These are phyloP conservation scores for Sapayoa aenigma DNA, from an alignment of 2,113 vertebrate genomes.

Conservation along the genomic window DNA sequence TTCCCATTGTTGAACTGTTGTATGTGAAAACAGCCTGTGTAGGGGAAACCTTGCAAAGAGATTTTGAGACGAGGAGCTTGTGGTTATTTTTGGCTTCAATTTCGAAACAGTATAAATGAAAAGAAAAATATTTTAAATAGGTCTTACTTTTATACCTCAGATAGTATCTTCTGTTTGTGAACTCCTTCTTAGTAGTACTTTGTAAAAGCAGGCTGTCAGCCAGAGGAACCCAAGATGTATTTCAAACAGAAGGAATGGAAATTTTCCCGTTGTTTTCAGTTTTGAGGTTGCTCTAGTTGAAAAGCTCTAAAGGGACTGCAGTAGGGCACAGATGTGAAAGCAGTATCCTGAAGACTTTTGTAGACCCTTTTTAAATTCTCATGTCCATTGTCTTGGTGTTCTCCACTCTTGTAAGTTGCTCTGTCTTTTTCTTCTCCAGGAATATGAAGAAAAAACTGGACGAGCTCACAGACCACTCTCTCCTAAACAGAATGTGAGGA, in stretches of 20 bases:
- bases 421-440: conserved; percentile 71
- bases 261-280: background rate
- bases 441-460: conserved; percentile 93
- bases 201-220: background rate
- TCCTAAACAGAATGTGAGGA: conserved; percentile 90
- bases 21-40: background rate
- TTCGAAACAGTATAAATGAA: background rate
- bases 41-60: background rate
- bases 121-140: background rate
- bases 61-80: background rate
- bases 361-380: background rate
- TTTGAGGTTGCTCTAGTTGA: background rate
- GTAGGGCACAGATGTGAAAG: background rate
- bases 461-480: conserved; percentile 82
- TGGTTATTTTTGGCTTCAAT: background rate
- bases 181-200: background rate
- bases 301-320: background rate
- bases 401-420: background rate
- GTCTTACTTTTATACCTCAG: background rate
- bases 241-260: background rate
- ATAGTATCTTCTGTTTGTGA: background rate
- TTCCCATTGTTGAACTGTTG: background rate
- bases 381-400: background rate
- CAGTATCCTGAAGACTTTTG: background rate
- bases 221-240: background rate